phyloP scores from a whole-genome alignment of 2,888 invertebrate genomes.

The Apamea sordens region DNA sequence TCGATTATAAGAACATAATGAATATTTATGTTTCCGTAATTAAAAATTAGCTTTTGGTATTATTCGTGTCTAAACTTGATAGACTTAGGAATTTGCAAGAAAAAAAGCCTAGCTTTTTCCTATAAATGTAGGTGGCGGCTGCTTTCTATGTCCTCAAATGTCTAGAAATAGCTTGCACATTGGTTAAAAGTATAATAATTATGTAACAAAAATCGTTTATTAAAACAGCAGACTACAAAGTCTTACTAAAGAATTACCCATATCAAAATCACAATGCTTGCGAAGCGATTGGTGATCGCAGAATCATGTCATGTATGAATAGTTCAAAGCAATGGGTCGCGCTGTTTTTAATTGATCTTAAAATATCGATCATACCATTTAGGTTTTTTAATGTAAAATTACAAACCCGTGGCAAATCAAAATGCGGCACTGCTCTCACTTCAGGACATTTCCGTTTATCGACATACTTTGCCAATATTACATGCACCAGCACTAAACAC shows the following conservation, averaged over 20 bases:
- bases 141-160: background rate
- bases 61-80: background rate
- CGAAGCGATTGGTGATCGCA: background rate
- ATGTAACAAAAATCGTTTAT: background rate
- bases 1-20: constrained; percentile 36
- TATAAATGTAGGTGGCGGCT: background rate
- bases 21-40: constrained; percentile 42
- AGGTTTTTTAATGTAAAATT: background rate
- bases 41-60: constrained; percentile 30
- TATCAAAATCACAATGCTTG: background rate
- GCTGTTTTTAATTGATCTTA: background rate
- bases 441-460: constrained; percentile 94
- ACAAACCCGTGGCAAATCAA: constrained; percentile 93
- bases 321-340: background rate
- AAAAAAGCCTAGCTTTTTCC: background rate
- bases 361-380: background rate
- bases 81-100: constrained; percentile 1
- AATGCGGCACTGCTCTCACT: constrained; percentile 95
- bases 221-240: too few species aligned
- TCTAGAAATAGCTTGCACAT: background rate
- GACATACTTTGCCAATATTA: constrained; percentile 77
- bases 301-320: constrained; percentile 22
- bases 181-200: background rate
- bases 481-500: constrained; percentile 66
- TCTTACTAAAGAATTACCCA: background rate